Base-by-base conservation (phyloP, 2,113 vertebrate species). In the Pluvialis apricaria region DNA sequence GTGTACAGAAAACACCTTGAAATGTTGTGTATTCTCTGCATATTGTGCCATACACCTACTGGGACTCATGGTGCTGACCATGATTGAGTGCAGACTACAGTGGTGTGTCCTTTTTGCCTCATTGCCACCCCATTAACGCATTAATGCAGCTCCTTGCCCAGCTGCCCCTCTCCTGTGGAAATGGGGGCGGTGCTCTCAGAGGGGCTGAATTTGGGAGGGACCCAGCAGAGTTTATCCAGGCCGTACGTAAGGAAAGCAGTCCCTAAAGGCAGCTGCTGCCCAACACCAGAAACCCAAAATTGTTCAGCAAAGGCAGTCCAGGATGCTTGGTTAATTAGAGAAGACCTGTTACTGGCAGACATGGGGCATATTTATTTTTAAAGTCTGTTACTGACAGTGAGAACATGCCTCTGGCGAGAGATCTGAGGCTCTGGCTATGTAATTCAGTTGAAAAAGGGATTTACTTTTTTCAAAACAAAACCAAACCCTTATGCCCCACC, bases 381-480 rank as follows among this genome's bases (percentile, higher is more conserved):
- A 94, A 75, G 52, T 19, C 78, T 91, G 64, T 83, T 94, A 20
- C 90, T 97, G 89, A 92, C 79, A 90, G 64, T 52, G 80, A 92
- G 88, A 83, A 76, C 85, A 68, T 68, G 45, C 66, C 45, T 78
- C 88, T 95, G 96, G 93, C 90, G 1, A 38, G 90, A 84, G 49
- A 96, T 94, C 96, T 93, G 93, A 97, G 70, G 49, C 45, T 36
- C 34, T 90, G 76, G n/a, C 71, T 14, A 11, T 90, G 88, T 55
- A 69, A 86, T 47, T 86, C 45, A 17, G 57, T 32, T 86, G 76
- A 88, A 90, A 90, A 93, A 64, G 52, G 68, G 88, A 71, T 94
- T 90, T 19, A 80, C 32, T 94, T 75, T 49, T 64, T 86, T 85
- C 85, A 45, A 89, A 89, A 60, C 49, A 26, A 52, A 84, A 34